Base-by-base conservation (phyloP, 2,113 vertebrate species). In the Narcine bancroftii region DNA sequence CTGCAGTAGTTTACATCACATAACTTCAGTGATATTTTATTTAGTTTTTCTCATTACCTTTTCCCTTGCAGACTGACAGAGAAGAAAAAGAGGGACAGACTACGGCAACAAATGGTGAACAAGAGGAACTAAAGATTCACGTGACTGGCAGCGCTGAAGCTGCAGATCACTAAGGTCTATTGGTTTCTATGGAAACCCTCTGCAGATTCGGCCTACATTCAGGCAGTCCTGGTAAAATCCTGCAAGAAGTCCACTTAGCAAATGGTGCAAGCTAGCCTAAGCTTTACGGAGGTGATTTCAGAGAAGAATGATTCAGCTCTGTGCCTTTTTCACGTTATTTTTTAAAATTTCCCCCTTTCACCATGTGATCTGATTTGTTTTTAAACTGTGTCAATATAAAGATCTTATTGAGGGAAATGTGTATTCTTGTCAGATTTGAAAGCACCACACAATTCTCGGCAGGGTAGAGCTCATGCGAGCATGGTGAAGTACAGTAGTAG, bases 31-130 rank as follows among this genome's bases (percentile, higher is more conserved):
- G 11, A 26, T 69, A n/a, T 29, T 45, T 69, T 91, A 1, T 24
- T 66, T 45, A 36, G 19, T 91, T 17, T 50, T 19, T 26, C n/a
- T 36, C 66, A 26, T 69, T 69, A 4, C 13, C 15, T 91, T 69
- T 33, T 53, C 71, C 45, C 17, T 50, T 0, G 11, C 94, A 97
- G 97, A 93, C 92, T 97, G 94, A 95, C 96, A 93, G 97, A 97
- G 95, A 97, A 97, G 95, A 97, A 97, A 95, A 96, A 96, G 94
- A 94, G 97, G 92, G 96, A 97, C 93, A 96, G 96, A 93, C 73
- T 95, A 92, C 94, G 95, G 93, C 95, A 95, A 94, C 97, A 97
- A 93, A 94, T 96, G 94, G 95, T 95, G 76, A 96, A 95, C 93
- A 97, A 97, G 92, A 96, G 96, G 93, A 97, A 95, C 93, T 97